Evolutionary conservation across 2,113 vertebrate genomes (phyloP), one percentile per base, ranked within the genome.

Genomic region (Syngnathus floridae): DNA sequence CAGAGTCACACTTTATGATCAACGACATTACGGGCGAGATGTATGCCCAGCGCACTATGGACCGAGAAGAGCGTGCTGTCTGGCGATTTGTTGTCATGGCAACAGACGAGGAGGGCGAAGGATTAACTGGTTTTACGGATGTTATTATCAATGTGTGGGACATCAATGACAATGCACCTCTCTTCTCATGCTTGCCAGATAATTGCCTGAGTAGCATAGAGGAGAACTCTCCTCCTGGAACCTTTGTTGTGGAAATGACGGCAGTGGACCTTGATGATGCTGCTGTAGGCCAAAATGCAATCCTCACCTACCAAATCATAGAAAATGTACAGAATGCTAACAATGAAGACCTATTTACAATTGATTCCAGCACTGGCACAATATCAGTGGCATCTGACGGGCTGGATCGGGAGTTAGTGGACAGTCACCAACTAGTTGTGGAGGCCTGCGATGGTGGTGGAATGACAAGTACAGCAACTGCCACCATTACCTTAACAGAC

Each of bases 41-140:
- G 87, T 95, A 93, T 31, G 89, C 92, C 4, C 92, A 93, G 84
- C 91, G 91, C 82, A 88, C 84, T 16, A 69, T 95, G 79, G 91
- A 95, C 70, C 89, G 94, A 52, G 93, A 96, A 49, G 91, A 94
- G 48, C 88, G 91, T 19, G 91, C 92, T 0, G 88, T 93, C 16
- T 95, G 94, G 94, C 91, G 93, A 36, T 95, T 94, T 74, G 92
- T 95, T n/a, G 92, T 93, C 10, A 78, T 95, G 90, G 93, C 93
- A 22, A 95, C 94, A 0, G 94, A 96, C 37, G 94, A 95, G 68
- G 91, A 87, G 26, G 94, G 94, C 62, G 93, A 93, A 70, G 94
- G 94, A 43, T 91, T 95, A 0, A 95, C 93, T 0, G 94, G 94
- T 21, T 96, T 96, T 75, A 93, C 93, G 4, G 94, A 96, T 14